A percentile compares a stretch with the other conserved stretches of the same genome.
These are phyloP conservation scores for Drosophila fuyamai DNA, from an alignment of 1,140 invertebrate genomes.

Conservation along the genomic window DNA sequence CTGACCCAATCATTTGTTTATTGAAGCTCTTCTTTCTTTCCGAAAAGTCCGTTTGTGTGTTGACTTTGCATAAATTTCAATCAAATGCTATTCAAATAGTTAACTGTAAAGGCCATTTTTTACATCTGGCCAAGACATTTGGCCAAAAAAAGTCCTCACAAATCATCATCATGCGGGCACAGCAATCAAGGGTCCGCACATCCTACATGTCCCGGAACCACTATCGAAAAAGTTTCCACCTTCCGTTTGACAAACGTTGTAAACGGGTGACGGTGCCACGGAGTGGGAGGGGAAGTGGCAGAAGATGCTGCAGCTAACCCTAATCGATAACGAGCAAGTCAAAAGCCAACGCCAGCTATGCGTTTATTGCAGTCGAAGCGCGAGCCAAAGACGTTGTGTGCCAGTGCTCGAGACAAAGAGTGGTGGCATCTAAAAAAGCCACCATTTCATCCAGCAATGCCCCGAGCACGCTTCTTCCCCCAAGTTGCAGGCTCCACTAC, in stretches of 20 bases:
- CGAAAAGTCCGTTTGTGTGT: neutral
- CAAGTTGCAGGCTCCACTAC: neutral
- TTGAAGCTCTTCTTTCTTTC: neutral
- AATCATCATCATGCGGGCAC: conserved; percentile 47
- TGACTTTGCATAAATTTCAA: conserved; percentile 38
- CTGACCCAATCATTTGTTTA: neutral
- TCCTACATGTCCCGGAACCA: conserved; percentile 57
- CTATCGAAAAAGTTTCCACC: conserved; percentile 66
- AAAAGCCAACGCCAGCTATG: conserved; percentile 30
- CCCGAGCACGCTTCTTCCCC: neutral
- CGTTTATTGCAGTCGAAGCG: conserved; percentile 44
- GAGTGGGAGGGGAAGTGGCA: neutral
- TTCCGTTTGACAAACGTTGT: conserved; percentile 26
- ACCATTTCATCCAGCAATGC: conserved; percentile 5
- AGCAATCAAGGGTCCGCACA: conserved; percentile 63
- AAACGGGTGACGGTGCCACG: neutral
- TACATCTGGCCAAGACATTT: conserved; percentile 19
- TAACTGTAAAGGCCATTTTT: conserved; percentile 2
- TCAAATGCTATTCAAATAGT: conserved; percentile 8
- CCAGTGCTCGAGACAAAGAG: conserved; percentile 29
- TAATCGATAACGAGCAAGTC: conserved; percentile 66
- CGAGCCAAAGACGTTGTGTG: conserved; percentile 22
- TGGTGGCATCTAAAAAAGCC: neutral
- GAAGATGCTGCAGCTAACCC: conserved; percentile 50
- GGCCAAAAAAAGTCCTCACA: conserved; percentile 28